phyloP scores from a whole-genome alignment of 2,797 vertebrate genomes.

The Sitta carolinensis region DNA sequence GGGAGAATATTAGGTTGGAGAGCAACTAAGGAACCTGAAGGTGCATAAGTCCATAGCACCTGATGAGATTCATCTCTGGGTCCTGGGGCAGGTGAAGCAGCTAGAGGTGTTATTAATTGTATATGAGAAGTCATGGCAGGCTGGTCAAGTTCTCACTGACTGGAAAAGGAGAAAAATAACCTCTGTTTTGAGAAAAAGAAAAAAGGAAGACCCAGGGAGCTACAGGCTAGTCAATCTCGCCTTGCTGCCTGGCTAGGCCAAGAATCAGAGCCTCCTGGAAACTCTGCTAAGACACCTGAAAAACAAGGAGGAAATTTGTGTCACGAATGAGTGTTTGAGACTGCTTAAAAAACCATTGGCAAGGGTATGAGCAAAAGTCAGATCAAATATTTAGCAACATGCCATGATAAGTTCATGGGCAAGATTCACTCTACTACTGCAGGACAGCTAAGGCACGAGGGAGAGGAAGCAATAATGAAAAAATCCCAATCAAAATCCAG shows the following conservation, averaged over 20 bases:
- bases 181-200: not conserved
- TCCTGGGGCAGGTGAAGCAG: not conserved
- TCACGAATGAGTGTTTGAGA: not conserved
- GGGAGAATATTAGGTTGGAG: not conserved
- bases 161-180: not conserved
- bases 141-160: not conserved
- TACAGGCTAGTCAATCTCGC: not conserved
- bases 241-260: not conserved
- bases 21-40: not conserved
- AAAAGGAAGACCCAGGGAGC: not conserved
- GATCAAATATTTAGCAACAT: not conserved
- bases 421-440: not conserved
- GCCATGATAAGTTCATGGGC: rapidly evolving
- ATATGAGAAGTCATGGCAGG: not conserved
- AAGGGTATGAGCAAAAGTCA: not conserved
- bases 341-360: not conserved
- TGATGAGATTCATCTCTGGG: not conserved
- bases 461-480: not conserved
- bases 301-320: not conserved
- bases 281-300: not conserved
- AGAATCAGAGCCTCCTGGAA: not conserved
- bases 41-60: not conserved
- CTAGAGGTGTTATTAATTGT: not conserved
- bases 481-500: not conserved
- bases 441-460: not conserved